phyloP scores from a whole-genome alignment of 2,797 vertebrate species.

The Setipinna tenuifilis region DNA sequence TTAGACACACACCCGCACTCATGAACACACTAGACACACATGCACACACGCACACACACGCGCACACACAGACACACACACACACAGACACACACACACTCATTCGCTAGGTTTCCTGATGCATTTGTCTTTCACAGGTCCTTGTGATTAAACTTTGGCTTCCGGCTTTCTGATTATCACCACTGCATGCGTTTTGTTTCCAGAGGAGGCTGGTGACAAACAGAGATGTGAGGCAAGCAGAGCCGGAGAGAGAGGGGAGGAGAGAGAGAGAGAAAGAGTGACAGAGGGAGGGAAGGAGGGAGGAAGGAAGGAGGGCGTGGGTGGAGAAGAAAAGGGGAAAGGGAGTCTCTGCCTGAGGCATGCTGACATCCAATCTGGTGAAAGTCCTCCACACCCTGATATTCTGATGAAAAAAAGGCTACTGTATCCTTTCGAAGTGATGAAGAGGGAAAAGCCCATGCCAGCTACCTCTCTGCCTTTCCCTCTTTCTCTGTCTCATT shows the following conservation, averaged over 20 bases:
- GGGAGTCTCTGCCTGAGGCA: constrained; percentile 34
- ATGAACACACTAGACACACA: neutral
- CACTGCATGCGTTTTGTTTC: neutral
- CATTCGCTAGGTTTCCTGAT: neutral
- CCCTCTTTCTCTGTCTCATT: neutral
- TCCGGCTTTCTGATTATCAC: constrained; percentile 16
- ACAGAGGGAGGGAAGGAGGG: neutral
- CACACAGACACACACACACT: neutral
- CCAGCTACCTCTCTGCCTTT: neutral
- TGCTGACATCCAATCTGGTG: constrained; percentile 51
- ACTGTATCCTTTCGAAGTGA: neutral
- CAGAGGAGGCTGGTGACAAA: constrained; percentile 18
- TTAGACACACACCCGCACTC: neutral
- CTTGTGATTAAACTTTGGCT: constrained; percentile 26
- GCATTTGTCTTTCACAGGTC: constrained; percentile 23
- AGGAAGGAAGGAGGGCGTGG: constrained; percentile 36
- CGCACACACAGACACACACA: neutral
- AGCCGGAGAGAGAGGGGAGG: too few species aligned
- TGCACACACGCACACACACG: neutral
- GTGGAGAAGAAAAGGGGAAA: neutral
- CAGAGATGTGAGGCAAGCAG: too few species aligned
- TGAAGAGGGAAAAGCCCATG: neutral
- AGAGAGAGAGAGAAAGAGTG: neutral
- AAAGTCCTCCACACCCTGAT: constrained; percentile 22
- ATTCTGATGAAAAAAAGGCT: neutral